Evolutionary conservation across 2,797 vertebrate genomes (phyloP), one percentile per base, ranked within the genome.

Genomic region (Gorsachius magnificus): DNA sequence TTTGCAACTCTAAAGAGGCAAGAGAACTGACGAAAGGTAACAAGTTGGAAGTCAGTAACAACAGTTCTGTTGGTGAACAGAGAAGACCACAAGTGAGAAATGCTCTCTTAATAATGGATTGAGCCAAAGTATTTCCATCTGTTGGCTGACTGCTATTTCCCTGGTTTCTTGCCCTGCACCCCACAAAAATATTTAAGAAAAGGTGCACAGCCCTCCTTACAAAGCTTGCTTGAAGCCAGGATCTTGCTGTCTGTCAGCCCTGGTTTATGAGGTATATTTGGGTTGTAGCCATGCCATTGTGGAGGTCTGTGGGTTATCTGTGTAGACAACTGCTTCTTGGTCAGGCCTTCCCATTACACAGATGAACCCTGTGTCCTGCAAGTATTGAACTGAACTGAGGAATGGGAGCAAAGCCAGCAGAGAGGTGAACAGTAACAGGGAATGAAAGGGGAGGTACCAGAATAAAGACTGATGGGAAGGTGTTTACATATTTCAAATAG

Each of bases 121-220:
- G 82, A 91, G 54, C 17, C 0, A 0, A 65, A 79, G 25, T 29
- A 29, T 79, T 82, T 82, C 50, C 12, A 12, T 65, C 12, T 85
- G 13, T 48, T 43, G 10, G 4, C 45, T 66, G 35, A 36, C 24
- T 51, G 45, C 78, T 38, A 2, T 31, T 83, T 69, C 38, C 43
- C 20, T 33, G 20, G 3, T 65, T 61, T 89, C 29, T 79, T 87
- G 13, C 22, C 46, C 13, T 1, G 5, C 5, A 19, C 10, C 16
- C 19, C 43, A 17, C 10, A 50, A 17, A 68, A 68, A 43, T 26
- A 46, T 7, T 16, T 28, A 16, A 41, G 41, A 41, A 41, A 41
- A 61, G n/a, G 21, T 79, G 70, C 16, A 41, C 50, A 54, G 33
- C 69, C 24, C 11, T 7, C 1, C 0, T 25, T 21, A 12, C 0